Evolutionary conservation across 2,888 invertebrate genomes (phyloP).

Genomic region (Tryphoninae sp.): DNA sequence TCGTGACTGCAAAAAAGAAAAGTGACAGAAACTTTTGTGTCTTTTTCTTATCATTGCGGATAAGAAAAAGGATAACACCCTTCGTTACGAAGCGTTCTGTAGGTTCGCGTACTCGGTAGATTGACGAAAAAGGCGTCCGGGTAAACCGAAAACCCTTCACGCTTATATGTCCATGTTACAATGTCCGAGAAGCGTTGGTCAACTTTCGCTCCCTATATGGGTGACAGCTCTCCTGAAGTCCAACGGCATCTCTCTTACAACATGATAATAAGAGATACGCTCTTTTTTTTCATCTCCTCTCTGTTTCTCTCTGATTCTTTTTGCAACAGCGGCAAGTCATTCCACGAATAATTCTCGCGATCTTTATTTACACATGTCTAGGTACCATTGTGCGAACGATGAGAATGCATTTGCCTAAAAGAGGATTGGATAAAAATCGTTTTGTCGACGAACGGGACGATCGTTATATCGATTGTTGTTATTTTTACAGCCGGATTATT

Average conservation of each 20-base stretch:
- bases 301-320: conserved; percentile 13
- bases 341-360: conserved; percentile 36
- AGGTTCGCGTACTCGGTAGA: conserved; percentile 6
- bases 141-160: conserved; percentile 66
- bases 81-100: conserved; percentile 10
- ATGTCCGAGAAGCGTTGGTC: conserved; percentile 68
- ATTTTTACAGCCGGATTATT: conserved; percentile 90
- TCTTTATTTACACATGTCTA: conserved; percentile 5
- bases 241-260: conserved; percentile 54
- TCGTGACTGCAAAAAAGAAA: conserved; percentile 25
- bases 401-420: conserved; percentile 16
- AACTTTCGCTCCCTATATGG: conserved; percentile 81
- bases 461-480: conserved; percentile 17
- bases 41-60: too few relatives aligned
- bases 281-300: conserved; percentile 23
- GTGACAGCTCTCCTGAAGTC: conserved; percentile 70
- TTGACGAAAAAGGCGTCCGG: conserved; percentile 36
- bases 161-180: conserved; percentile 63
- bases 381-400: conserved; percentile 23
- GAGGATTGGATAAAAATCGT: conserved; percentile 29
- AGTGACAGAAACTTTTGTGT: not conserved
- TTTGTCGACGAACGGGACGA: conserved; percentile 9
- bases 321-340: conserved; percentile 46
- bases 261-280: conserved; percentile 59
- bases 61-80: conserved; percentile 20